A percentile compares a stretch with the other conserved stretches of the same genome.
These are phyloP conservation scores for Eupithecia centaureata DNA, from an alignment of 2,888 invertebrate genomes.

Conservation along the genomic window DNA sequence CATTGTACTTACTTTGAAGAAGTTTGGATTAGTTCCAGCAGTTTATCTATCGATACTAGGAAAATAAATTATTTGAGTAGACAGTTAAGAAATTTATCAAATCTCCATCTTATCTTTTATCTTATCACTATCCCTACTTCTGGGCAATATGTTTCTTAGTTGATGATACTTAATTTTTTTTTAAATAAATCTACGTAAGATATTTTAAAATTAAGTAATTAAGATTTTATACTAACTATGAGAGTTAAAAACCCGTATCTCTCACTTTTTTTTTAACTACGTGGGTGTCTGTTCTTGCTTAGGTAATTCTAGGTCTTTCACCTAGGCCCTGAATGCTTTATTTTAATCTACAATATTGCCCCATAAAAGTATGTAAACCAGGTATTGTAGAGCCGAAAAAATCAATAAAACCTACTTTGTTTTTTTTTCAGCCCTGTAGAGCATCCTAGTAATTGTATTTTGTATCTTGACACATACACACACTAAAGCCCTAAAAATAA, in stretches of 20 bases:
- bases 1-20: background rate
- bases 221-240: background rate
- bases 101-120: background rate
- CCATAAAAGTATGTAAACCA: too few species aligned
- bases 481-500: conserved; percentile 4
- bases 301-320: too few species aligned
- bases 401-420: too few species aligned
- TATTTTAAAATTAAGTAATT: background rate
- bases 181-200: too few species aligned
- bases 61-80: background rate
- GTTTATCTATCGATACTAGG: background rate
- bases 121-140: background rate
- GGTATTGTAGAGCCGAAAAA: too few species aligned
- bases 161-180: too few species aligned
- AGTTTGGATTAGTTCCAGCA: background rate
- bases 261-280: background rate
- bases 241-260: background rate
- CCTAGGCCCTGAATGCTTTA: too few species aligned
- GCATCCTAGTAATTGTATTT: too few species aligned
- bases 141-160: too few species aligned
- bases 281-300: too few species aligned
- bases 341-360: too few species aligned
- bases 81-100: background rate
- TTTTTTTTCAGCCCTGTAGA: too few species aligned
- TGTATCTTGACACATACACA: background rate